Evolutionary conservation across 2,113 vertebrate species (phyloP).

Genomic region (Corythornis vintsioides): DNA sequence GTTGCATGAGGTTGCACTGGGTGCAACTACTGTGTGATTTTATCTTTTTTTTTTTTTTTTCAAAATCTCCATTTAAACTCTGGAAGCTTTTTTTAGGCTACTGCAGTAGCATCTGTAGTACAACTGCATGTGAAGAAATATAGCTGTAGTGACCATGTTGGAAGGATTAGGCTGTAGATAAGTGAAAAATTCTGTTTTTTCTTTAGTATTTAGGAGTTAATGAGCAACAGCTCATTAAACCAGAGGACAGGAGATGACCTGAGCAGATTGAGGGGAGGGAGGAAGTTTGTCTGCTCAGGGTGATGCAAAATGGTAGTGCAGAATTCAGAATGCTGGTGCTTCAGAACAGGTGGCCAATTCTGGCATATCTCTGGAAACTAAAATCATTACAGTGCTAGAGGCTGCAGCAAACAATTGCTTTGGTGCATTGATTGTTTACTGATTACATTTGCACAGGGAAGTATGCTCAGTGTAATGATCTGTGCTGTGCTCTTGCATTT

Average conservation of each 20-base stretch:
- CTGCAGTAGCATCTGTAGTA: neutral
- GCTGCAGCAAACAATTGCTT: neutral
- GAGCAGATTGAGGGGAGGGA: neutral
- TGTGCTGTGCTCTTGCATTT: neutral
- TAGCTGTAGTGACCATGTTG: fast-evolving
- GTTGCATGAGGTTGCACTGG: neutral
- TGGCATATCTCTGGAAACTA: neutral
- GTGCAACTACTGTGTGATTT: neutral
- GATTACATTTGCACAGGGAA: neutral
- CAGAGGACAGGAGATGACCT: neutral
- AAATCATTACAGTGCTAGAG: neutral
- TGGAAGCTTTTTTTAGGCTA: neutral
- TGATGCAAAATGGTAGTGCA: neutral
- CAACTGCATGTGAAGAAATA: neutral
- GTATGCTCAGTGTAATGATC: neutral
- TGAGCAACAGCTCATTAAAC: neutral
- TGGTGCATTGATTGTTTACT: neutral
- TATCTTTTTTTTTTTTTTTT: neutral
- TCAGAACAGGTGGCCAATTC: neutral
- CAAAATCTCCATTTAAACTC: neutral
- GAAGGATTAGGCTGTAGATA: neutral
- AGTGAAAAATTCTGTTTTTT: neutral
- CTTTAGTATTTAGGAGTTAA: neutral
- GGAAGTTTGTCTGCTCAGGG: neutral
- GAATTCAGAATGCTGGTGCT: neutral